Evolutionary conservation across 1,140 invertebrate genomes (phyloP).

Genomic region (Drosophila serrata): DNA sequence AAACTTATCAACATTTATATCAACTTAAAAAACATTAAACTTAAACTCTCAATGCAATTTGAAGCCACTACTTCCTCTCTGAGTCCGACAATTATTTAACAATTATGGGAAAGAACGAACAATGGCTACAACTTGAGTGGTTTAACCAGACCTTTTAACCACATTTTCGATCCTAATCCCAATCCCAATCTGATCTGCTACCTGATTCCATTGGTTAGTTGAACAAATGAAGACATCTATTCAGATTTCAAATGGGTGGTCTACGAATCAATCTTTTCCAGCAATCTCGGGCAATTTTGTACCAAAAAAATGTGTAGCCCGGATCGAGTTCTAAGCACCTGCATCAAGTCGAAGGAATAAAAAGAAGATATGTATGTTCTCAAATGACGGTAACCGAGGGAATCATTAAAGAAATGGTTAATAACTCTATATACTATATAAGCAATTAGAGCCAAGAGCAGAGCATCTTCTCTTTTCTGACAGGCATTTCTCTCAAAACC

Average conservation of each 20-base stretch:
- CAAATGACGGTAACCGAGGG: conserved; percentile 41
- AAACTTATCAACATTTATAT: conserved; percentile 1
- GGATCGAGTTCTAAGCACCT: conserved; percentile 39
- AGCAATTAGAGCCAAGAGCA: conserved; percentile 59
- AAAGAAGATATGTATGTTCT: conserved; percentile 31
- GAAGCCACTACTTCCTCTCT: conserved; percentile 5
- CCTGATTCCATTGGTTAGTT: conserved; percentile 22
- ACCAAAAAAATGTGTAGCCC: conserved; percentile 34
- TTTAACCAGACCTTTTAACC: conserved; percentile 51
- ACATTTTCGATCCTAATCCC: conserved; percentile 12
- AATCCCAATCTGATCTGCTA: conserved; percentile 38
- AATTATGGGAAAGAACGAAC: conserved; percentile 24
- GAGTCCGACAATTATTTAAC: conserved; percentile 29
- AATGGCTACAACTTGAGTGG: conserved; percentile 4
- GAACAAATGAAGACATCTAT: conserved; percentile 33
- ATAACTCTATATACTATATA: conserved; percentile 74
- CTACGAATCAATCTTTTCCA: conserved; percentile 25
- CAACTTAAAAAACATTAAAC: conserved; percentile 4
- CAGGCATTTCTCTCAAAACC: conserved; percentile 36
- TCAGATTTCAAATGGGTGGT: conserved; percentile 29
- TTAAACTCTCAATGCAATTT: neutral
- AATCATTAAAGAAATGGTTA: conserved; percentile 66
- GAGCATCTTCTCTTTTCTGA: conserved; percentile 2
- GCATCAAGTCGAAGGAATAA: conserved; percentile 3
- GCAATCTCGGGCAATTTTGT: conserved; percentile 33